These are phyloP conservation scores for Atopsyche davidsoni DNA, from an alignment of 1,140 invertebrate genomes.

Conservation along the genomic window DNA sequence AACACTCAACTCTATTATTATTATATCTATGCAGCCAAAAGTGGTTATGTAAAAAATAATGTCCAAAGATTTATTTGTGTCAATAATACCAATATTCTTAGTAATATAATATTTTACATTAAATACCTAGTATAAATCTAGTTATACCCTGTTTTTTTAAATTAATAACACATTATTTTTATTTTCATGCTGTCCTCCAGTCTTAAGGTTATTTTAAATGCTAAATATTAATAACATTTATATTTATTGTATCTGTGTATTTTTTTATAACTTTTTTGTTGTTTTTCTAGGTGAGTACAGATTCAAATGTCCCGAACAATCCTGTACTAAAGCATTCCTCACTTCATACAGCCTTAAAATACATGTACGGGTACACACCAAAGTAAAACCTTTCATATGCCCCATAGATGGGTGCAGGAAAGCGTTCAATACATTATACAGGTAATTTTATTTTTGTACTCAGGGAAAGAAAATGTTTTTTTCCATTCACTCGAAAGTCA, in stretches of 20 bases:
- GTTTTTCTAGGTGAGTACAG: conserved; percentile 81
- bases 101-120: too few species aligned
- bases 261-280: conserved; percentile 6
- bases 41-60: too few species aligned
- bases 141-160: not conserved
- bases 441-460: conserved; percentile 45
- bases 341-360: conserved; percentile 94
- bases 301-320: conserved; percentile 82
- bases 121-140: too few species aligned
- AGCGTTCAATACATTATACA: conserved; percentile 91
- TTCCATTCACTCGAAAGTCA: not conserved
- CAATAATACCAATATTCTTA: too few species aligned
- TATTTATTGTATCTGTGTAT: conserved; percentile 16
- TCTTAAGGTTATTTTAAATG: conserved; percentile 1
- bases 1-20: too few species aligned
- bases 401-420: conserved; percentile 75
- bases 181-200: not conserved
- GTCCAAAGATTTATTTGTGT: too few species aligned
- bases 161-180: not conserved
- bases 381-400: conserved; percentile 86
- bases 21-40: too few species aligned
- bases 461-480: too few species aligned
- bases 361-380: conserved; percentile 90
- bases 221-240: conserved; percentile 21
- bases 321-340: conserved; percentile 88